These are phyloP conservation scores for Thamnophis sirtalis DNA, from an alignment of 2,113 vertebrate species.

Conservation along the genomic window DNA sequence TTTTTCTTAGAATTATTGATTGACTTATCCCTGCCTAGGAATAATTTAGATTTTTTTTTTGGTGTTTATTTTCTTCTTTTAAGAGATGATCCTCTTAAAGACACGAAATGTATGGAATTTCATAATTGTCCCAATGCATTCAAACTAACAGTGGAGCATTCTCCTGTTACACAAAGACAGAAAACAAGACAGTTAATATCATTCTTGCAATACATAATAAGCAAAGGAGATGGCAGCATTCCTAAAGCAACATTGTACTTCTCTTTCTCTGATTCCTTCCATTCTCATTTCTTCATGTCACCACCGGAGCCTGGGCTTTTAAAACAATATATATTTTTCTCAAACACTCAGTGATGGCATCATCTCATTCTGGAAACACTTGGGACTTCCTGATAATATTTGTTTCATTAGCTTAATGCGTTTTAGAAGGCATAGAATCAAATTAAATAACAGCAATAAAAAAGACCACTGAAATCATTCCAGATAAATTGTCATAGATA, in stretches of 20 bases:
- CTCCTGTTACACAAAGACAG: not conserved
- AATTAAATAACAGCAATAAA: constrained; percentile 4
- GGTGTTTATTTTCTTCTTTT: constrained; percentile 12
- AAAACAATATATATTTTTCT: not conserved
- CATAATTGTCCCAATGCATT: not conserved
- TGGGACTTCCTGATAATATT: not conserved
- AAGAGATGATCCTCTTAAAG: not conserved
- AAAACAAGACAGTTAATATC: not conserved
- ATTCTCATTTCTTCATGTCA: not conserved
- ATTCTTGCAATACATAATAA: not conserved
- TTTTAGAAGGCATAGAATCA: constrained; percentile 29
- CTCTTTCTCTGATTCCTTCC: not conserved
- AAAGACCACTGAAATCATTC: not conserved
- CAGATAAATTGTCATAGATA: not conserved
- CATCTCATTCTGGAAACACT: constrained; percentile 8
- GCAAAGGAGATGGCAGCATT: not conserved
- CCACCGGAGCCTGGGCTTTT: not conserved
- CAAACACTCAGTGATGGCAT: constrained; percentile 1
- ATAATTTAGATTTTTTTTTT: constrained; percentile 28
- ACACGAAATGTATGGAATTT: not conserved
- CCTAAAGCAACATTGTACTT: constrained; percentile 19
- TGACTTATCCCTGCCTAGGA: not conserved
- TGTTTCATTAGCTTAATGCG: constrained; percentile 29
- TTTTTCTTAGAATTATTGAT: constrained; percentile 39
- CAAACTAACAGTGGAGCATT: not conserved